A percentile compares a stretch with the other conserved stretches of the same genome.
Evolutionary conservation across 2,113 vertebrate genomes (phyloP).

Genomic region (Sarotherodon lohbergeri): DNA sequence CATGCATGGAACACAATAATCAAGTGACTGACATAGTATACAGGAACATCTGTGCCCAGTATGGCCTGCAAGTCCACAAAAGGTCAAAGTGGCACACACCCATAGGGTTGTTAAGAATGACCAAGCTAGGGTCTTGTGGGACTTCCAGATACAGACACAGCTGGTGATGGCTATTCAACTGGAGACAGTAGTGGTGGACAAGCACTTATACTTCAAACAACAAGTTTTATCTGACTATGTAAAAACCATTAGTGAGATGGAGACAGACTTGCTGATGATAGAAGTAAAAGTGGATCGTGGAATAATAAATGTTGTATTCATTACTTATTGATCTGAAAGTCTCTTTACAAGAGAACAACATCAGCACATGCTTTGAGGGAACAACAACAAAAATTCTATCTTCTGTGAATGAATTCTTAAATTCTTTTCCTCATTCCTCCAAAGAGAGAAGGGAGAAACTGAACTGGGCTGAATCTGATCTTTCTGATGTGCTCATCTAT

Average conservation of each 20-base stretch:
- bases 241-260: neutral
- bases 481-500: neutral
- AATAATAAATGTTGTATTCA: constrained; percentile 7
- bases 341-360: neutral
- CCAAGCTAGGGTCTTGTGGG: neutral
- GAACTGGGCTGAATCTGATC: neutral
- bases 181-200: neutral
- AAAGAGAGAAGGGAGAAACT: neutral
- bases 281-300: constrained; percentile 11
- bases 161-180: neutral
- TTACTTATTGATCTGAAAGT: neutral
- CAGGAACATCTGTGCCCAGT: neutral
- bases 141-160: neutral
- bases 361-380: neutral
- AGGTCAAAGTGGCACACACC: neutral
- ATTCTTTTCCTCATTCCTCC: neutral
- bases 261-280: neutral
- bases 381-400: neutral
- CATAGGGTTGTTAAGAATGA: neutral
- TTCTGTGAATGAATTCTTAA: neutral
- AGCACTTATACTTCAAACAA: neutral
- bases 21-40: neutral
- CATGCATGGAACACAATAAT: neutral
- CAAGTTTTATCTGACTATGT: neutral
- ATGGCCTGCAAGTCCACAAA: neutral